phyloP scores from a whole-genome alignment of 2,797 vertebrate genomes.

The Heliangelus exortis region DNA sequence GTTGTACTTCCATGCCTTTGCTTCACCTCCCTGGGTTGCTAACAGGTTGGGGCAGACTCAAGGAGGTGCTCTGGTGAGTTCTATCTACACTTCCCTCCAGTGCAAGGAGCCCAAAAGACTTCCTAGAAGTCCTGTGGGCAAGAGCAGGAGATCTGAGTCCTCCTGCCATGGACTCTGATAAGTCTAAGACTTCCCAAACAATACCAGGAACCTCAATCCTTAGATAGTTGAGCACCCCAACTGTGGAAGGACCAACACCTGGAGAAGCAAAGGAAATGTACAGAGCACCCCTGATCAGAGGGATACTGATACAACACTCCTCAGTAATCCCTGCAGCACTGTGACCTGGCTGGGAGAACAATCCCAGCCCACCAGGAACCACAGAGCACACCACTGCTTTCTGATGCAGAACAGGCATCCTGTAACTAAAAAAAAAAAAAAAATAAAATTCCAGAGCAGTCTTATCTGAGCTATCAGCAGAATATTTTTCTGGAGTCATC shows the following conservation, averaged over 20 bases:
- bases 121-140: neutral
- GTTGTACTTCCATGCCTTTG: neutral
- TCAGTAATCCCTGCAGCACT: neutral
- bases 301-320: neutral
- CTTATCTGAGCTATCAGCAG: neutral
- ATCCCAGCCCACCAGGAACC: neutral
- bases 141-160: neutral
- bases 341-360: neutral
- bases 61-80: neutral
- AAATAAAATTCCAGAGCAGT: neutral
- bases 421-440: neutral
- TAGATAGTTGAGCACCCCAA: neutral
- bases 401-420: neutral
- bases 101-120: neutral
- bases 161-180: neutral
- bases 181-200: neutral
- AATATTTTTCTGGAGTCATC: neutral
- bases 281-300: neutral
- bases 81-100: neutral
- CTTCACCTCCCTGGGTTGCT: neutral
- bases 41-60: neutral
- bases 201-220: neutral
- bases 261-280: neutral
- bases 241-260: neutral
- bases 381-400: neutral